Percentiles rank a stretch among this genome's conserved stretches.
phyloP scores from a whole-genome alignment of 2,797 vertebrate species.

The Enoplosus armatus region DNA sequence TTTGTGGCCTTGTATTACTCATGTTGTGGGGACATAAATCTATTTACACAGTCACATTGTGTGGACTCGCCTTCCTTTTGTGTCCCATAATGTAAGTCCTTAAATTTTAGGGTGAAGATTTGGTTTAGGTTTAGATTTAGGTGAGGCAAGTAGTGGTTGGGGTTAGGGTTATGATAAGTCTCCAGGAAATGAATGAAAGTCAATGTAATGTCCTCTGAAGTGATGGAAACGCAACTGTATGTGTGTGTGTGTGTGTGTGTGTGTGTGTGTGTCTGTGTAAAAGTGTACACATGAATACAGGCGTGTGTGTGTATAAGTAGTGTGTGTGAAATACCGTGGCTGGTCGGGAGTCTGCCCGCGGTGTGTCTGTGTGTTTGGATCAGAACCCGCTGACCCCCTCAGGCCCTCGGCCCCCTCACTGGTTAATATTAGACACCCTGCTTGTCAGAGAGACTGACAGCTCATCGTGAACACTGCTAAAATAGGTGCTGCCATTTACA shows the following conservation, averaged over 20 bases:
- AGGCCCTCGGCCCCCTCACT: neutral
- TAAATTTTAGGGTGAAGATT: no score
- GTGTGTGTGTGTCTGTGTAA: conserved; percentile 22
- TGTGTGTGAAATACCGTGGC: conserved; percentile 75
- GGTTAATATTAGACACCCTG: conserved; percentile 76
- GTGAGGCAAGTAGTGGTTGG: no score
- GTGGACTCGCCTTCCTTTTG: no score
- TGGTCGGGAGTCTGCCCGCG: conserved; percentile 67
- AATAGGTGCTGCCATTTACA: conserved; percentile 61
- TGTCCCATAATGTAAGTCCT: no score
- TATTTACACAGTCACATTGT: no score
- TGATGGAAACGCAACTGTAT: no score
- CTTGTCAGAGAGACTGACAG: conserved; percentile 69
- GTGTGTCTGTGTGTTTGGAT: conserved; percentile 64
- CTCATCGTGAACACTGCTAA: conserved; percentile 73
- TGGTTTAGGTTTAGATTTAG: no score
- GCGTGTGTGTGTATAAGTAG: conserved; percentile 60
- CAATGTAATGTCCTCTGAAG: no score
- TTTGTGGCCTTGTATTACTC: no score
- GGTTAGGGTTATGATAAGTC: no score
- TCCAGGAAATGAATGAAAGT: no score
- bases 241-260: conserved; percentile 3
- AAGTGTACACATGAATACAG: conserved; percentile 10
- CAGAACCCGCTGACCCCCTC: conserved; percentile 42
- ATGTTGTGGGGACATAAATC: no score